Evolutionary conservation across 2,888 invertebrate genomes (phyloP), one percentile per base, ranked within the genome.

Genomic region (Lottia gigantea): DNA sequence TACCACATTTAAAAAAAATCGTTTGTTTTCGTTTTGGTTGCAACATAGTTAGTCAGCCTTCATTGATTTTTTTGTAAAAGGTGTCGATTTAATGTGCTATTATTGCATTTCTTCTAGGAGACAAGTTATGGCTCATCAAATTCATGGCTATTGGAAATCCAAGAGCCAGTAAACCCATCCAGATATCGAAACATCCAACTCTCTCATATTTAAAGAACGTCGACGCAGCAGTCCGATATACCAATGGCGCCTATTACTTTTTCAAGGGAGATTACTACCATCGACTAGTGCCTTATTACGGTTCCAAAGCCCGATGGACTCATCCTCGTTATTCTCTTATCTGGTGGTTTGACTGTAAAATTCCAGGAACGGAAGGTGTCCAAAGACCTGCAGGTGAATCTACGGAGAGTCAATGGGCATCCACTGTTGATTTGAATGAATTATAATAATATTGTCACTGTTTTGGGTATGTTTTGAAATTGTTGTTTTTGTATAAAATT

Each of bases 181-280:
- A 16, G 40, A 25, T 67, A 15, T 40, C 55, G 15, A 55, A 49
- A 7, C 55, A 67, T 45, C 67, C 67, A 19, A 61, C 61, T 8
- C 23, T 67, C 7, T 55, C 55, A 14, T 55, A 67, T 67, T 55
- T 61, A 16, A 49, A 49, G 11, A 49, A 49, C n/a, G 49, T 67
- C 31, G 67, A 67, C 61, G 49, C 67, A 15, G 67, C 67, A n/a
- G 49, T 40, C 6, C 31, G 23, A 15, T 55, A 45, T 25, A 67
- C 31, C n/a, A 40, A 55, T 40, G 67, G 67, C 3, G 67, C 55
- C 16, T 67, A 55, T 23, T 67, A 61, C 19, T 67, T 67, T 31
- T 67, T 67, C 61, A 55, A 61, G 40, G 67, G 67, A 40, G 61
- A 67, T 23, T 61, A 40, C 55, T 67, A 67, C 40, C 67, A 67